phyloP scores from a whole-genome alignment of 2,888 invertebrate species.

The Panopea generosa region DNA sequence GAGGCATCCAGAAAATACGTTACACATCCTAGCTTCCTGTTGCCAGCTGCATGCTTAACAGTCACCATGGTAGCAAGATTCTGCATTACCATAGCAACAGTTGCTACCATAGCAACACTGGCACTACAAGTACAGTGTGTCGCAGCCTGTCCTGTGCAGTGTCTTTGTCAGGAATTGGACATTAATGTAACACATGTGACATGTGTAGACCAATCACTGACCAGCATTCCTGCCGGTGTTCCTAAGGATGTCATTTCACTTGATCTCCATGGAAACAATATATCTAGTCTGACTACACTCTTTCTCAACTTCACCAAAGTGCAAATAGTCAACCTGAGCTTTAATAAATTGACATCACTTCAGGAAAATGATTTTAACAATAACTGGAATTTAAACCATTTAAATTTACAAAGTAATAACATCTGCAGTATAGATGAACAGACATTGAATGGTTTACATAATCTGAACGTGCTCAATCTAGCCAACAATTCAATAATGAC shows the following conservation, averaged over 20 bases:
- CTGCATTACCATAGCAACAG: conserved; percentile 26
- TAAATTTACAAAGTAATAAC: conserved; percentile 54
- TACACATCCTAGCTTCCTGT: conserved; percentile 16
- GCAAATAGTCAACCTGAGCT: conserved; percentile 68
- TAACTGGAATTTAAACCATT: conserved; percentile 27
- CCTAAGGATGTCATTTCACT: conserved; percentile 46
- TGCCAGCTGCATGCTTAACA: conserved; percentile 21
- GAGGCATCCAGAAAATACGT: neutral
- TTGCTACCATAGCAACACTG: conserved; percentile 3
- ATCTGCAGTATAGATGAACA: conserved; percentile 36
- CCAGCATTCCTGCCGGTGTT: conserved; percentile 54
- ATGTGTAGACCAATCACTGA: conserved; percentile 62
- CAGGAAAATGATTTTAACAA: conserved; percentile 29
- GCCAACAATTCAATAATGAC: conserved; percentile 51
- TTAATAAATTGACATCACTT: conserved; percentile 66
- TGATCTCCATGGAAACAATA: conserved; percentile 59
- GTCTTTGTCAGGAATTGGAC: conserved; percentile 35
- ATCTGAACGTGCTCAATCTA: conserved; percentile 48
- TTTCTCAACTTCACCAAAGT: conserved; percentile 62
- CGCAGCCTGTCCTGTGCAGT: conserved; percentile 46
- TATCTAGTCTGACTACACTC: conserved; percentile 53
- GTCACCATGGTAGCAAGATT: conserved; percentile 14
- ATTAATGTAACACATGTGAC: conserved; percentile 34
- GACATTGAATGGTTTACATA: conserved; percentile 30
- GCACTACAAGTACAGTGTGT: neutral